Evolutionary conservation across 2,888 invertebrate genomes (phyloP), one percentile per base, ranked within the genome.

Genomic region (Noctua comes): DNA sequence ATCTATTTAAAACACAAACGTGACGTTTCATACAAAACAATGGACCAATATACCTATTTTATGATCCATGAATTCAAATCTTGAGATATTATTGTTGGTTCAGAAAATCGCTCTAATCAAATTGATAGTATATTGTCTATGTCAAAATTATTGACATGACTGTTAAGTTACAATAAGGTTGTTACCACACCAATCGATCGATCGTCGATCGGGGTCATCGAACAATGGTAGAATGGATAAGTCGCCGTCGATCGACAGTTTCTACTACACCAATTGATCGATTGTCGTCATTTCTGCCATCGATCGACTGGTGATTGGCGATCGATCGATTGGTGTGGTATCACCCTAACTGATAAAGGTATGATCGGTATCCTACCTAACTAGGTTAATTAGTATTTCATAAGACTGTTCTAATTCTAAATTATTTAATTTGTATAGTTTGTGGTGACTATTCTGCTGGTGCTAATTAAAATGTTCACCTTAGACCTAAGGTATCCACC

Each of bases 91-190:
- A 48, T 65, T 48, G 36, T 74, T 31, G 43, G 24, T 54, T 66
- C 24, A 51, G 46, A 51, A 76, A 64, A 80, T 31, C 10, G n/a
- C 18, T 65, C 16, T 43, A 65, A 57, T 82, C 16, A 73, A 81
- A 69, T 40, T 57, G 46, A 57, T 36, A 57, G 13, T 27, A 5
- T 36, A 80, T 3, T 69, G 31, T 64, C 57, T 54, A 68, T 36
- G 68, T 76, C 68, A 27, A 8, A 43, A 48, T 57, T 2, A 65
- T 48, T 31, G 76, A 36, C 76, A 69, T 36, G 24, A 16, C 24
- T n/a, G 59, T 10, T 80, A 59, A 13, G 51, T n/a, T n/a, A n/a
- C n/a, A n/a, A n/a, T n/a, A n/a, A n/a, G n/a, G n/a, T n/a, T n/a
- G n/a, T n/a, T n/a, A n/a, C n/a, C n/a, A n/a, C n/a, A n/a, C n/a